Evolutionary conservation across 2,888 invertebrate species (phyloP).

Genomic region (Oxystoma pomonae): DNA sequence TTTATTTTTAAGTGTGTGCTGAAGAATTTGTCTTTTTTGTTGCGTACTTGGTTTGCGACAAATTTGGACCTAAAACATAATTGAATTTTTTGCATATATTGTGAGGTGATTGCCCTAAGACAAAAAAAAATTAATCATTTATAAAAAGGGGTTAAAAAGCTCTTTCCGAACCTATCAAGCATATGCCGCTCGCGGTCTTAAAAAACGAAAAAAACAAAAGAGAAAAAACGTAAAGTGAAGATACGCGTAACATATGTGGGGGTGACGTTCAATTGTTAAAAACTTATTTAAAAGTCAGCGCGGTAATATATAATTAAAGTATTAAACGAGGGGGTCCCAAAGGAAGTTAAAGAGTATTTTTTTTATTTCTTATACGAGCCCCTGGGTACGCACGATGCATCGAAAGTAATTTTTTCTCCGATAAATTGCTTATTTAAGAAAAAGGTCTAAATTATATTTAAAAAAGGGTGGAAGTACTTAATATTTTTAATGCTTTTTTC

Average conservation of each 20-base stretch:
- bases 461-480: neutral
- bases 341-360: slow-evolving; percentile 19
- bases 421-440: slow-evolving; percentile 25
- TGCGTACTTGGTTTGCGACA: too few relatives aligned
- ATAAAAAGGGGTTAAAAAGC: slow-evolving; percentile 4
- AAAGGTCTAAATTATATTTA: slow-evolving; percentile 11
- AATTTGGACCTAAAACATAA: too few relatives aligned
- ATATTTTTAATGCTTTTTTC: neutral
- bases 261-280: slow-evolving; percentile 40
- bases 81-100: too few relatives aligned
- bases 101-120: too few relatives aligned
- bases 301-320: slow-evolving; percentile 37
- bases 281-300: slow-evolving; percentile 36
- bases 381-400: slow-evolving; percentile 10
- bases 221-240: slow-evolving; percentile 36
- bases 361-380: slow-evolving; percentile 6
- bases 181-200: slow-evolving; percentile 18
- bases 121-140: neutral
- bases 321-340: slow-evolving; percentile 26
- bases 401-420: slow-evolving; percentile 4
- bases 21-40: too few relatives aligned
- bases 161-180: slow-evolving; percentile 12
- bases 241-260: slow-evolving; percentile 26
- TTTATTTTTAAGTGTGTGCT: too few relatives aligned
- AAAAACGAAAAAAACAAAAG: slow-evolving; percentile 18